These are phyloP conservation scores for Remorina albescens DNA, from an alignment of 2,797 vertebrate genomes.

Conservation along the genomic window DNA sequence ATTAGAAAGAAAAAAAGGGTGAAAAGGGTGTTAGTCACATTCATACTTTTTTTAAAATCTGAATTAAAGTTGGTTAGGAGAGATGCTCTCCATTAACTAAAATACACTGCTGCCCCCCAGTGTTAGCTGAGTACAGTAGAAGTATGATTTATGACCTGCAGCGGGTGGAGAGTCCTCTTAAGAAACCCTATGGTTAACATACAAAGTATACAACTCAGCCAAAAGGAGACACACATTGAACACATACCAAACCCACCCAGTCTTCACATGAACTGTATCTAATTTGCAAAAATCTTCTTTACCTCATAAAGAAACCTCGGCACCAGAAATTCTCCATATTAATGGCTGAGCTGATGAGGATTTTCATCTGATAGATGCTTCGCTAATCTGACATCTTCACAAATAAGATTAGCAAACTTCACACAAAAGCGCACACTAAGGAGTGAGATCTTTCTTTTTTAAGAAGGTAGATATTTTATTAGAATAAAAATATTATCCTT, in stretches of 20 bases:
- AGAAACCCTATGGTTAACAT: not conserved
- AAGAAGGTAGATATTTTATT: not conserved
- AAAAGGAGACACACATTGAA: not conserved
- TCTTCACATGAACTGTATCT: not conserved
- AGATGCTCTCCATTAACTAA: not conserved
- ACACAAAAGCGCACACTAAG: not conserved
- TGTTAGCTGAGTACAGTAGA: constrained; percentile 5
- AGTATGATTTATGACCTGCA: not conserved
- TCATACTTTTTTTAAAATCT: not conserved
- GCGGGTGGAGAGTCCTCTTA: not conserved
- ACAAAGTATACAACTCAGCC: not conserved
- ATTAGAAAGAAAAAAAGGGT: not conserved
- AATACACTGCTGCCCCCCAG: constrained; percentile 50
- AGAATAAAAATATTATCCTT: no score
- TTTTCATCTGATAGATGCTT: constrained; percentile 35
- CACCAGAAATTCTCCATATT: constrained; percentile 35
- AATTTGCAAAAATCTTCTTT: not conserved
- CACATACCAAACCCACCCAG: constrained; percentile 9
- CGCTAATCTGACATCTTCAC: constrained; percentile 11
- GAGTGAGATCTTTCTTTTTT: not conserved
- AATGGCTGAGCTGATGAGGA: constrained; percentile 28
- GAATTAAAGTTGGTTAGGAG: not conserved
- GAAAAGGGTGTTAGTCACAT: not conserved
- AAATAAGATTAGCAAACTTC: constrained; percentile 15
- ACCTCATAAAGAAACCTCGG: constrained; percentile 23